Evolutionary conservation across 1,140 invertebrate species (phyloP), one percentile per base, ranked within the genome.

Genomic region (Psilanteris sp.): DNA sequence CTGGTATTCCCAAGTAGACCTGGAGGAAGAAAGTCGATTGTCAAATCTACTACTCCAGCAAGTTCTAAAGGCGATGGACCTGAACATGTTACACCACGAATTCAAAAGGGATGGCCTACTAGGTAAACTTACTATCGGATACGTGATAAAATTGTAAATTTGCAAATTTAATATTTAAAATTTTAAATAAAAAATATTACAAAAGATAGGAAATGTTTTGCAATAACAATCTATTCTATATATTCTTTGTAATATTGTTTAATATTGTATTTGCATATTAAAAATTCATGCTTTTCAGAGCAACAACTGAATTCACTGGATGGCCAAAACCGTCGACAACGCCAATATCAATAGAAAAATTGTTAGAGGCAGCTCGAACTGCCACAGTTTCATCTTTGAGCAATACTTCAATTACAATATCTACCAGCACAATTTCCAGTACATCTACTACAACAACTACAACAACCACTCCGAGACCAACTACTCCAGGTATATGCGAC

Each of bases 301-400:
- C 93, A 34, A 95, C 94, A 8, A 96, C 95, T 1, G 94, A 95
- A 83, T 96, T 96, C 78, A 96, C 94, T 5, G 95, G 95, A 9
- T 96, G 95, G 95, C 94, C 95, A 6, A 94, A 94, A 3, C 91
- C 93, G 2, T 93, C 94, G 0, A 96, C 95, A 0, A 95, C 94
- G 0, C 94, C 94, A 3, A 93, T 96, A 37, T 95, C 94, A 0
- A 93, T 95, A 29, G 94, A 95, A 80, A 94, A 94, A 82, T 85
- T 95, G 0, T 81, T 95, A 27, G 93, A 93, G 79, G 90, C 91
- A n/a, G 93, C 93, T 20, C 90, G 91, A 64, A 91, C 91, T 8
- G 91, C 92, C 0, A 90, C 91, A 0, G 89, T 91, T 9, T 86
- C 85, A 0, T 85, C 88, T 1, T 15, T 64, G 1, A 83, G 81